Evolutionary conservation across 1,140 invertebrate genomes (phyloP).

Genomic region (Triops cancriformis): DNA sequence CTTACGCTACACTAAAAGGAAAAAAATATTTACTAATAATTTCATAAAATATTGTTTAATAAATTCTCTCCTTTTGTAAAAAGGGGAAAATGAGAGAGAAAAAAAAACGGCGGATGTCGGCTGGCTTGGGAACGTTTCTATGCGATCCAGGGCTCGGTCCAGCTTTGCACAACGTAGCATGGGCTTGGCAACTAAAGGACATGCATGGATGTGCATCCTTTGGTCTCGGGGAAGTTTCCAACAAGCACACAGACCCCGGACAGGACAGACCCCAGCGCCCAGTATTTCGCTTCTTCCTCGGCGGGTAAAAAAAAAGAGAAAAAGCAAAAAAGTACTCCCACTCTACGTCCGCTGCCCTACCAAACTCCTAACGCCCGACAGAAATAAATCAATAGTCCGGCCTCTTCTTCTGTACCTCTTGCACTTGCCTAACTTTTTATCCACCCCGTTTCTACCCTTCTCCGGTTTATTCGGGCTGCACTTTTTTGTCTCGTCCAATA

Average conservation of each 20-base stretch:
- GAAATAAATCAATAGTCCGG: conserved; percentile 14
- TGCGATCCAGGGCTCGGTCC: neutral
- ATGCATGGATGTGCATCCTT: conserved; percentile 13
- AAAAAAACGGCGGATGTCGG: no score
- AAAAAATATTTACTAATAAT: no score
- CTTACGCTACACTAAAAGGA: no score
- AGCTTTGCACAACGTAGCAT: neutral
- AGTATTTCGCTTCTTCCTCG: neutral
- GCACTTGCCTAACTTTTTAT: conserved; percentile 14
- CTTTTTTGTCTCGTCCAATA: conserved; percentile 4
- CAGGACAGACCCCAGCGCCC: conserved; percentile 1
- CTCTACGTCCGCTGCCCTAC: neutral
- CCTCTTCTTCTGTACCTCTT: conserved; percentile 10
- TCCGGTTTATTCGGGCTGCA: neutral
- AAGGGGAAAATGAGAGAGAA: no score
- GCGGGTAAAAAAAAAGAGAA: no score
- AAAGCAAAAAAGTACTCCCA: neutral
- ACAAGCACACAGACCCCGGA: neutral
- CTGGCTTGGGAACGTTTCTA: neutral
- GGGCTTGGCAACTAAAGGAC: conserved; percentile 6
- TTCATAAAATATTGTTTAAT: no score
- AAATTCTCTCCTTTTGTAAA: no score
- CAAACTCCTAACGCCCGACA: conserved; percentile 4
- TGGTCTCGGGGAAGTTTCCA: neutral
- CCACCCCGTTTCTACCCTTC: neutral